A percentile compares a stretch with the other conserved stretches of the same genome.
These are phyloP conservation scores for Falcunculus frontatus DNA, from an alignment of 2,113 vertebrate species.

Conservation along the genomic window DNA sequence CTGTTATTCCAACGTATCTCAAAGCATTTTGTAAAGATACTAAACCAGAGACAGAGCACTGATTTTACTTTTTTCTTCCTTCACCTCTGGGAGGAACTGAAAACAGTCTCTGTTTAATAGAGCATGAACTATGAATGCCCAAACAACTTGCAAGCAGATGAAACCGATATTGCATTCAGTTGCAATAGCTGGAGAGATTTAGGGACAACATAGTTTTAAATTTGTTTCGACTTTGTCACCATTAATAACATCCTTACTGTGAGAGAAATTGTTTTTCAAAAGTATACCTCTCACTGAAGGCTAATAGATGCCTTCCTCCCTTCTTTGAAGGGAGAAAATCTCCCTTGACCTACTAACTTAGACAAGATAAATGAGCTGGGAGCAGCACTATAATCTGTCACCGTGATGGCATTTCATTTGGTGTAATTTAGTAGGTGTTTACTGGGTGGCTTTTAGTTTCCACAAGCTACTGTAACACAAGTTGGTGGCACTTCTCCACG, in stretches of 20 bases:
- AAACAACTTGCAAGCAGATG: not conserved
- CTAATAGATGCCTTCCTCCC: not conserved
- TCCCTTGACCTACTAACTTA: conserved; percentile 19
- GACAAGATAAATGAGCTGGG: not conserved
- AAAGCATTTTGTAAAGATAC: not conserved
- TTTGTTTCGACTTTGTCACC: not conserved
- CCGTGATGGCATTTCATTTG: not conserved
- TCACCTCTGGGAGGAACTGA: not conserved
- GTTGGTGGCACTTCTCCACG: not conserved
- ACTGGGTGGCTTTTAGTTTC: not conserved
- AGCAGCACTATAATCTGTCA: not conserved
- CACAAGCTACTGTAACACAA: not conserved
- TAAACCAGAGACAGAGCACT: not conserved
- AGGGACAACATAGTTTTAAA: not conserved
- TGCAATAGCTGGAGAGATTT: not conserved
- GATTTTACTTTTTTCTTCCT: not conserved
- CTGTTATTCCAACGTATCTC: not conserved
- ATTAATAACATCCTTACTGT: not conserved
- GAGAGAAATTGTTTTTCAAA: not conserved
- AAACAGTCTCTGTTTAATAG: not conserved
- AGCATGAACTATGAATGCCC: not conserved
- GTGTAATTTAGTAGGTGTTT: conserved; percentile 9
- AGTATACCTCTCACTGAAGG: not conserved
- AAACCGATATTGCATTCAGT: not conserved
- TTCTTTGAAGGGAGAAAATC: conserved; percentile 1